Evolutionary conservation across 2,113 vertebrate species (phyloP).

Genomic region (Prochilodus magdalenae): DNA sequence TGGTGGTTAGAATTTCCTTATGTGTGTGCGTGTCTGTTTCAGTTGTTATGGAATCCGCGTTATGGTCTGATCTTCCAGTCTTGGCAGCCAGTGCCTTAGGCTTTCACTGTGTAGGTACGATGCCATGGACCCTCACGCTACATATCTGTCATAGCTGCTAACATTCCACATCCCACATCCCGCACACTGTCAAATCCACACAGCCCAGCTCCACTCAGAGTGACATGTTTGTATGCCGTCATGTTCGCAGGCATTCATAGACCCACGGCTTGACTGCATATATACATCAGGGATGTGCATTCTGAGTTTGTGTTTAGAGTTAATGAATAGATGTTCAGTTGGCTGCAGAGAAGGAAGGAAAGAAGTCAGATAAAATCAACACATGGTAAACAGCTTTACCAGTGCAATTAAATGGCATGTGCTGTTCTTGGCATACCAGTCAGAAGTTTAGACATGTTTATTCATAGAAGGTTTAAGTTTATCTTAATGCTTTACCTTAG

Average conservation of each 20-base stretch:
- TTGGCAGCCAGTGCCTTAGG: constrained; percentile 18
- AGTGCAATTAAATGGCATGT: too few relatives aligned
- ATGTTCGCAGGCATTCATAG: neutral
- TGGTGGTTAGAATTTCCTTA: neutral
- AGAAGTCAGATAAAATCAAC: too few relatives aligned
- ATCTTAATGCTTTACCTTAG: too few relatives aligned
- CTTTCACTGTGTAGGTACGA: constrained; percentile 30
- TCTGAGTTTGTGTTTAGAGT: neutral
- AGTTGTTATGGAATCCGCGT: neutral
- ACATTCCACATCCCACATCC: constrained; percentile 31
- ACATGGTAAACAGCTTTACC: too few relatives aligned
- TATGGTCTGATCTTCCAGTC: constrained; percentile 13
- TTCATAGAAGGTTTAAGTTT: too few relatives aligned
- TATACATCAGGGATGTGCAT: neutral
- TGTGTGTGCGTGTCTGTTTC: neutral
- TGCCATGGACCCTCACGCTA: constrained; percentile 27
- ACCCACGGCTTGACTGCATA: neutral
- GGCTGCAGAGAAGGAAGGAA: neutral
- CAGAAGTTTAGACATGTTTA: too few relatives aligned
- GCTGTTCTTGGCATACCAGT: too few relatives aligned
- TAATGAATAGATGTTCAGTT: neutral
- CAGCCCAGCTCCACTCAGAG: constrained; percentile 9
- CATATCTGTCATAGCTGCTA: constrained; percentile 42
- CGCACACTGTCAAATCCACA: constrained; percentile 28
- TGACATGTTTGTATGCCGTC: neutral